Evolutionary conservation across 2,888 invertebrate species (phyloP).

Genomic region (Frankliniella intonsa): DNA sequence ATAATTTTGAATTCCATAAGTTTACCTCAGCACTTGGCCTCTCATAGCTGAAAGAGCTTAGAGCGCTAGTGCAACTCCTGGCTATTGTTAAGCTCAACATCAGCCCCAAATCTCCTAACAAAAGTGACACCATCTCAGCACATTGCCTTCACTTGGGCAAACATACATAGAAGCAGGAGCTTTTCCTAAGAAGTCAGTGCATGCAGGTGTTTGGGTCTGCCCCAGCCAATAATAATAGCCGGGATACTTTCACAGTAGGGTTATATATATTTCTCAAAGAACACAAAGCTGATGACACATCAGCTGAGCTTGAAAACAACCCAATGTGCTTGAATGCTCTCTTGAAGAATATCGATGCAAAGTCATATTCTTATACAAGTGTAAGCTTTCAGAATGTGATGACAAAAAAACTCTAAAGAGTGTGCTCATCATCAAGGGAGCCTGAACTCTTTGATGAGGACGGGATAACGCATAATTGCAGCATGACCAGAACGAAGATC

Average conservation of each 20-base stretch:
- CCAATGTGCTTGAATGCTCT: slow-evolving; percentile 88
- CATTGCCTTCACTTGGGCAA: slow-evolving; percentile 88
- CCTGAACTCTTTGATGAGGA: slow-evolving; percentile 81
- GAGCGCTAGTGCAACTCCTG: slow-evolving; percentile 83
- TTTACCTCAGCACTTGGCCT: slow-evolving; percentile 75
- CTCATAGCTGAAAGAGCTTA: slow-evolving; percentile 81
- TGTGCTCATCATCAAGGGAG: slow-evolving; percentile 83
- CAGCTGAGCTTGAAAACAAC: slow-evolving; percentile 74
- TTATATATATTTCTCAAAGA: slow-evolving; percentile 85
- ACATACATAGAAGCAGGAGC: slow-evolving; percentile 84
- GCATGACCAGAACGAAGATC: slow-evolving; percentile 89
- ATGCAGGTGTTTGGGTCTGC: slow-evolving; percentile 81
- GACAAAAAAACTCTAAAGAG: slow-evolving; percentile 89
- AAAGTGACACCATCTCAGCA: slow-evolving; percentile 82
- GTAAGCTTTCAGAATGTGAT: slow-evolving; percentile 95
- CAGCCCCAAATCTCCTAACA: slow-evolving; percentile 90
- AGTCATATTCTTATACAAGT: slow-evolving; percentile 82
- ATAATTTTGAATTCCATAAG: neutral
- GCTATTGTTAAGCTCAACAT: slow-evolving; percentile 77
- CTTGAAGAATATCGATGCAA: slow-evolving; percentile 62
- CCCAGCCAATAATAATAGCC: slow-evolving; percentile 81
- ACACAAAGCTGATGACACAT: slow-evolving; percentile 77
- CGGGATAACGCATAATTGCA: slow-evolving; percentile 87
- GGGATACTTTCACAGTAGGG: slow-evolving; percentile 88
- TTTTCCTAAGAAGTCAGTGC: slow-evolving; percentile 72